Conservation (phyloP, 2,113 vertebrate species). For the Gymnocephalus cernua region DNA sequence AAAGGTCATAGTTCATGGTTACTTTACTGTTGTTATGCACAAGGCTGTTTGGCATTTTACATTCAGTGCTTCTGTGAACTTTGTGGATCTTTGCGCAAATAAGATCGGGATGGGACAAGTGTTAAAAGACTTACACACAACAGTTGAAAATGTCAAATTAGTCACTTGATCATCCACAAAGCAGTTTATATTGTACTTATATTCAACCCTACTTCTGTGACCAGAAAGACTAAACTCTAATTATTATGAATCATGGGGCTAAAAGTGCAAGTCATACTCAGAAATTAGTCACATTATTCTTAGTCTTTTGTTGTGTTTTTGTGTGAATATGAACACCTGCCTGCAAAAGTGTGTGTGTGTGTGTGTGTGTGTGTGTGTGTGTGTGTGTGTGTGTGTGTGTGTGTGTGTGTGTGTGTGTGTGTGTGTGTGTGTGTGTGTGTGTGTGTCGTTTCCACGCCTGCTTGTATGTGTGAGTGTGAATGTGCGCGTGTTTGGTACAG, state of each 20-base stretch:
- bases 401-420: constrained; percentile 8
- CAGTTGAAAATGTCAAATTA: background rate
- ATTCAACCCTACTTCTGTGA: background rate
- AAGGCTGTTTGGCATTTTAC: constrained; percentile 33
- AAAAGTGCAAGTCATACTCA: constrained; percentile 42
- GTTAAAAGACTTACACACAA: background rate
- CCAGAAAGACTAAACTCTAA: background rate
- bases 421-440: constrained; percentile 1
- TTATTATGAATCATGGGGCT: background rate
- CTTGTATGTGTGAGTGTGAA: background rate
- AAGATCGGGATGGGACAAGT: background rate
- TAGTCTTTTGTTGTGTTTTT: background rate
- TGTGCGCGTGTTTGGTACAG: background rate
- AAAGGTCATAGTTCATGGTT: constrained; percentile 62
- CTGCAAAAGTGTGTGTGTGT: background rate
- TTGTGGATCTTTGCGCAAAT: background rate
- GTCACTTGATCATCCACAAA: background rate
- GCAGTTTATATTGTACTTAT: background rate
- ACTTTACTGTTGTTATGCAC: constrained; percentile 27
- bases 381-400: background rate
- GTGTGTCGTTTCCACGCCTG: background rate
- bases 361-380: background rate
- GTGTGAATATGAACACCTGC: constrained; percentile 10
- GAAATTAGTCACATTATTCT: constrained; percentile 10
- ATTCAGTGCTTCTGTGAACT: background rate